A percentile compares a stretch with the other conserved stretches of the same genome.
Evolutionary conservation across 2,113 vertebrate species (phyloP).

Genomic region (Gymnobelideus leadbeateri): DNA sequence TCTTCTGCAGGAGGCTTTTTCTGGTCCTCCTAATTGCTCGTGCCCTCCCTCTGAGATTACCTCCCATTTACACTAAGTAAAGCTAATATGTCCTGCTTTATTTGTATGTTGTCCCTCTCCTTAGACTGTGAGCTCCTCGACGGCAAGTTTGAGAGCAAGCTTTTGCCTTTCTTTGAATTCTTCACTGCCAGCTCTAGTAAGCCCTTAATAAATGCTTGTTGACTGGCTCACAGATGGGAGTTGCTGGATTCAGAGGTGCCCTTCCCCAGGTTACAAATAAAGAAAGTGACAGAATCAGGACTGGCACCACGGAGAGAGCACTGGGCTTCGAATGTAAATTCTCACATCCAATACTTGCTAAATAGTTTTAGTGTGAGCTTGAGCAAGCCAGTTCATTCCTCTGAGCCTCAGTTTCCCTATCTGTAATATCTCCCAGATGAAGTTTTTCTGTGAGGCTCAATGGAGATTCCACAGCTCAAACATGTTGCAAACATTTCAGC

Average conservation of each 20-base stretch:
- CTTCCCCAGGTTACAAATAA: neutral
- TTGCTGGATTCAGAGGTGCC: neutral
- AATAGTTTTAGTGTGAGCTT: neutral
- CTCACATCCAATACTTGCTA: neutral
- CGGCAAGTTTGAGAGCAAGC: too few species aligned
- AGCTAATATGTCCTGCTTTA: neutral
- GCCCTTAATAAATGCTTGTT: neutral
- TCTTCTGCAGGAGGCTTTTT: neutral
- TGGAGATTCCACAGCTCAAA: neutral
- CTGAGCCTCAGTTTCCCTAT: neutral
- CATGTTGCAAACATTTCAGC: neutral
- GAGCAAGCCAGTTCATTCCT: neutral
- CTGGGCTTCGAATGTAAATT: neutral
- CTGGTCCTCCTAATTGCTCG: too few species aligned
- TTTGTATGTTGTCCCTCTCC: neutral
- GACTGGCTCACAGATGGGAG: fast-evolving
- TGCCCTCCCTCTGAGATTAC: too few species aligned
- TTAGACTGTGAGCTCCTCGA: neutral
- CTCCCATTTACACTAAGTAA: neutral
- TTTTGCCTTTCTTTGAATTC: neutral
- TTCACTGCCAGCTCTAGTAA: neutral
- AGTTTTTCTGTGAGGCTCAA: too few species aligned
- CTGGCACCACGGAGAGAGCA: neutral
- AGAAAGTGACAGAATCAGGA: neutral
- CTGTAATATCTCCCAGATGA: neutral